These are phyloP conservation scores for Rhorus exstirpatorius DNA, from an alignment of 2,888 invertebrate species.

Conservation along the genomic window DNA sequence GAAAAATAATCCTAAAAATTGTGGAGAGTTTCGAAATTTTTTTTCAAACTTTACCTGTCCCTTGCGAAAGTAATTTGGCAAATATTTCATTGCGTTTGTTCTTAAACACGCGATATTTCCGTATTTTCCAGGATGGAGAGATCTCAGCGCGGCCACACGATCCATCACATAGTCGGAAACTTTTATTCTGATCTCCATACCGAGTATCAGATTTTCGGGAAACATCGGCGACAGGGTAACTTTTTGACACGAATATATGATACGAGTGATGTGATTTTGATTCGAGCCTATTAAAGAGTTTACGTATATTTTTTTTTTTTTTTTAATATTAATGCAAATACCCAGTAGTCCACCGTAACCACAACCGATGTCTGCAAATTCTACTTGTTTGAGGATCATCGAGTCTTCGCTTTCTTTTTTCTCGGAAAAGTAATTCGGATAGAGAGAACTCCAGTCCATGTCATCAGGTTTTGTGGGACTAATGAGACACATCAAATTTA, in stretches of 20 bases:
- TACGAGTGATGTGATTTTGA: slow-evolving; percentile 1
- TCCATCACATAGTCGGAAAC: slow-evolving; percentile 99
- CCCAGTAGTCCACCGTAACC: slow-evolving; percentile 98
- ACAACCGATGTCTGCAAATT: slow-evolving; percentile 98
- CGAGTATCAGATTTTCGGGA: slow-evolving; percentile 95
- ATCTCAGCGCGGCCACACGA: slow-evolving; percentile 94
- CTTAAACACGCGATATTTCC: slow-evolving; percentile 98
- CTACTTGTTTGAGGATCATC: slow-evolving; percentile 86
- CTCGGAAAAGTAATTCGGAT: slow-evolving; percentile 87
- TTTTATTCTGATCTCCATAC: slow-evolving; percentile 99
- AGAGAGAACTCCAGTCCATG: slow-evolving; percentile 95
- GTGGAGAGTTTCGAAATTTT: too few species aligned
- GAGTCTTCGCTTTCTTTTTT: slow-evolving; percentile 80
- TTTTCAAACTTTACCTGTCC: slow-evolving; percentile 92
- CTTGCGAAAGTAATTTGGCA: slow-evolving; percentile 98
- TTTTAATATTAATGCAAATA: slow-evolving; percentile 80
- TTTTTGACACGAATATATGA: slow-evolving; percentile 76
- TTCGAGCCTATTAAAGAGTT: too few species aligned
- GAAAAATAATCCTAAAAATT: slow-evolving; percentile 2
- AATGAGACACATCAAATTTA: slow-evolving; percentile 59
- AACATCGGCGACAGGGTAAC: slow-evolving; percentile 97
- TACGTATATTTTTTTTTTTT: not conserved
- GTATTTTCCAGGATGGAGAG: slow-evolving; percentile 91
- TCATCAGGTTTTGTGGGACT: slow-evolving; percentile 94
- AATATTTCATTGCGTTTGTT: slow-evolving; percentile 99